Evolutionary conservation across 2,113 vertebrate species (phyloP), one percentile per base, ranked within the genome.

Genomic region (Chaenocephalus aceratus): DNA sequence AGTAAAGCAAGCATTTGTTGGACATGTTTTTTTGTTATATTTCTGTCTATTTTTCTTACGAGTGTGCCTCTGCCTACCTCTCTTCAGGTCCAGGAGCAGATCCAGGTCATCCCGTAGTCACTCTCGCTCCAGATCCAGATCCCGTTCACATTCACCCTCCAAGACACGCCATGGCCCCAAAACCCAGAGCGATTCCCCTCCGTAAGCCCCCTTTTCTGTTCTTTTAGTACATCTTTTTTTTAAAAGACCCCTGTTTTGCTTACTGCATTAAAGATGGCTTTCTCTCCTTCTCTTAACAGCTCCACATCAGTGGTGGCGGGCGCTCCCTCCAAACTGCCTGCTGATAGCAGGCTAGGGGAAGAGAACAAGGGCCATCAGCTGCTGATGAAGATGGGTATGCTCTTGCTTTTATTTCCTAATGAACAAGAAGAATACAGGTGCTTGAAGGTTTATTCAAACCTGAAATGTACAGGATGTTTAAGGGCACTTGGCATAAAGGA

Each of bases 41-140:
- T 13, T 11, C 23, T 21, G 3, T 45, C 3, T 14, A 49, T 8
- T 63, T 63, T 46, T 45, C n/a, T 63, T 8, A 46, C 23, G 41
- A 11, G 0, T 41, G 9, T 53, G 10, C 21, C 18, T 26, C n/a
- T 57, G 67, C 6, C n/a, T 68, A 10, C 30, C 8, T 77, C 1
- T 71, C 30, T 81, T 30, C 71, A 98, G 97, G 53, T 98, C 97
- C 91, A 93, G 96, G 44, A 98, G 97, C 83, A 86, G 94, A 3
- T 99, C 98, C 10, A 94, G 95, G 61, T 99, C 98, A 0, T 98
- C 97, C 1, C 93, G 90, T 2, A 98, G 97, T 90, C 96, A 87
- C 0, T 98, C 97, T 0, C 93, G 94, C 0, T 98, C 97, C 0
- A 94, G 96, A 0, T 99, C 98, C 0, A 92, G 96, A 0, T 99